A percentile compares a stretch with the other conserved stretches of the same genome.
Conservation (phyloP, 2,888 invertebrate genomes). For the Troides helena region DNA sequence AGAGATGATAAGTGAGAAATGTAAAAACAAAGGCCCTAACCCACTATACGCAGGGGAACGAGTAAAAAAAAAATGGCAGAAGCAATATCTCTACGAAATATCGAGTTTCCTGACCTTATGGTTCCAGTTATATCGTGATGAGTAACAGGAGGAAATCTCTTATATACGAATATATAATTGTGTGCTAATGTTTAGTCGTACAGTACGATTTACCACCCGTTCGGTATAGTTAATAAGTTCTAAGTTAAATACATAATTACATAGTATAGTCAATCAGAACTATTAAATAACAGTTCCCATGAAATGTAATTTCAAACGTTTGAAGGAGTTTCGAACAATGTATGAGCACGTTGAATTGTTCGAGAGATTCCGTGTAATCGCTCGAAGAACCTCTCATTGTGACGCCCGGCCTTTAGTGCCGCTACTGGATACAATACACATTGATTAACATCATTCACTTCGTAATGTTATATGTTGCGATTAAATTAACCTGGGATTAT, state of each 20-base stretch:
- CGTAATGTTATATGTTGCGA: neutral
- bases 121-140: too few species aligned
- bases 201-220: neutral
- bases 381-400: neutral
- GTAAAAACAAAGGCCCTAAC: too few species aligned
- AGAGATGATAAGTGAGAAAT: too few species aligned
- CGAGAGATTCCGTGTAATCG: neutral
- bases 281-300: neutral
- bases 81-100: too few species aligned
- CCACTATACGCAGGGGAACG: too few species aligned
- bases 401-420: neutral
- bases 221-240: neutral
- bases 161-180: too few species aligned
- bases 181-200: neutral
- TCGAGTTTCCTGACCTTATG: too few species aligned
- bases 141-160: too few species aligned
- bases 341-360: neutral
- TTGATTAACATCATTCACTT: slow-evolving; percentile 3
- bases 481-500: neutral
- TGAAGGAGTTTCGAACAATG: neutral
- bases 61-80: too few species aligned
- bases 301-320: neutral
- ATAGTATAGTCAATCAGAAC: neutral
- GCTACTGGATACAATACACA: neutral
- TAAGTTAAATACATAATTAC: neutral